These are phyloP conservation scores for Saxidomus purpurata DNA, from an alignment of 1,140 invertebrate species.

Conservation along the genomic window DNA sequence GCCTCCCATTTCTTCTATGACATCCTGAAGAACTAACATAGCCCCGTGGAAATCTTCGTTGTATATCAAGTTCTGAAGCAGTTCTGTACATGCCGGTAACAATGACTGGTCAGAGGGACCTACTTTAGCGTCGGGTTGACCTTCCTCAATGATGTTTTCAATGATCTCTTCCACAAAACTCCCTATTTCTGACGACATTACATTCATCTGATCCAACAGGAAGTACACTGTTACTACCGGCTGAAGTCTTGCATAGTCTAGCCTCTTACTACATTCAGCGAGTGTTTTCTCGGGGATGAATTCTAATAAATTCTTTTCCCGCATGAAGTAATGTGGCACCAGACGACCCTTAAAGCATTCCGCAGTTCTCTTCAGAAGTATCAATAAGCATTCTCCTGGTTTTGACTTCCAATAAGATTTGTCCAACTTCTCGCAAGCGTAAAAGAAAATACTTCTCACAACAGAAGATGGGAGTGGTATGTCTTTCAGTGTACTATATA, in stretches of 20 bases:
- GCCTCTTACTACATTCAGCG: not conserved
- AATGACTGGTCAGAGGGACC: not conserved
- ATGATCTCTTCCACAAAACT: not conserved
- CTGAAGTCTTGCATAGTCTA: not conserved
- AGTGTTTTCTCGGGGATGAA: not conserved
- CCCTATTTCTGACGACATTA: slow-evolving; percentile 10
- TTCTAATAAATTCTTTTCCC: not conserved
- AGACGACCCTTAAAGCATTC: not conserved
- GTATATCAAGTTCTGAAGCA: not conserved
- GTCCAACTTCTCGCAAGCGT: slow-evolving; percentile 45
- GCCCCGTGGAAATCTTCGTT: not conserved
- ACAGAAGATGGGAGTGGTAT: not conserved
- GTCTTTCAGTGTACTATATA: not conserved
- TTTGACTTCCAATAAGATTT: slow-evolving; percentile 3
- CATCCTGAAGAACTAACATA: not conserved
- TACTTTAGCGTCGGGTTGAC: no score
- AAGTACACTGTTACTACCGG: slow-evolving; percentile 13
- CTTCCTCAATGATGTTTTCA: not conserved
- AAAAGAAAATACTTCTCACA: slow-evolving; percentile 51
- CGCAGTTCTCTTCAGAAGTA: slow-evolving; percentile 12
- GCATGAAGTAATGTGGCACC: slow-evolving; percentile 47
- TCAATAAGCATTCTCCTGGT: slow-evolving; percentile 17
- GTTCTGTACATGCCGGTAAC: not conserved
- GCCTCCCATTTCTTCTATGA: not conserved
- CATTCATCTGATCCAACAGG: not conserved